Base-by-base conservation (phyloP, 2,888 invertebrate species). In the Aleiodes alternator region DNA sequence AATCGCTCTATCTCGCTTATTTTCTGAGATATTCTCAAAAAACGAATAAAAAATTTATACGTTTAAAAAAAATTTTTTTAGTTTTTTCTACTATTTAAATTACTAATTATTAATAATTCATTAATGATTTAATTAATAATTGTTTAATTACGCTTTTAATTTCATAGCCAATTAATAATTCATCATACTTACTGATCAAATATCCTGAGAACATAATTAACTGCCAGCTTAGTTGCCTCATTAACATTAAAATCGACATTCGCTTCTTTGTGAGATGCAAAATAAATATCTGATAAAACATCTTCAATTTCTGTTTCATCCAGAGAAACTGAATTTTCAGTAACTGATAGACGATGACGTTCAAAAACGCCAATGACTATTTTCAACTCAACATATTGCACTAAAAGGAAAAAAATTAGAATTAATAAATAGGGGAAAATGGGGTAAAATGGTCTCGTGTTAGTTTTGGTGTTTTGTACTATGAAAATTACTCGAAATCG, bases 281-380 rank as follows among this genome's bases (percentile, higher is more conserved):
- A 94, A 86, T 93, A 95, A 78, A 95, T 94, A 84, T 95, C 95
- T 1, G 92, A 93, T 6, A 96, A 90, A 14, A 96, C 92, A 61
- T 93, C 93, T 85, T 95, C 94, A 29, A 95, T 87, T 86, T 95
- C 95, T 53, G 92, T 92, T 43, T 92, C 92, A 84, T 94, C 94
- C 55, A 96, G 88, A 34, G 92, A 92, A 16, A 94, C 90, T 77
- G 93, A 92, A 86, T 93, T 93, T 86, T 95, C 95, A 2, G 93
- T 94, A 0, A 93, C 90, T 74, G 94, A 93, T 12, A 95, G 91
- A 83, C 93, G 93, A 85, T 95, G 95, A 59, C 93, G 92, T 69
- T 94, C 93, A 85, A 95, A 95, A 34, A 95, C 94, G 66, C 93
- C 94, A 50, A 92, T 92, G 81, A 95, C 92, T 72, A 94, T 91